Percentiles rank a stretch among this genome's conserved stretches.
Conservation (phyloP, 2,113 vertebrate genomes). For the Pseudorhombus dupliciocellatus region DNA sequence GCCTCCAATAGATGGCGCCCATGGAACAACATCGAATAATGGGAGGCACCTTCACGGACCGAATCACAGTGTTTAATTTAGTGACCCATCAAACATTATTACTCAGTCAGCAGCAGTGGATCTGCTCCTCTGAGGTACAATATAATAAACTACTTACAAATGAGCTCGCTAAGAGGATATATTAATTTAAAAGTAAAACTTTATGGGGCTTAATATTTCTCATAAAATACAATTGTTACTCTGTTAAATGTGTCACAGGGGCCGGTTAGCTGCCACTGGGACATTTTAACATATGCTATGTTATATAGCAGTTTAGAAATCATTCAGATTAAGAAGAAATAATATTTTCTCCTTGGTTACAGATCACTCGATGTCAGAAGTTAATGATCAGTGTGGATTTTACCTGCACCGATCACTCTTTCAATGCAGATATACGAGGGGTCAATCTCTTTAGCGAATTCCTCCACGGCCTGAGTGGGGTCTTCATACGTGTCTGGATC, state of each 20-base stretch:
- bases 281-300: constrained; percentile 2
- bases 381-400: not conserved
- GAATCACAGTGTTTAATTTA: constrained; percentile 44
- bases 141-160: constrained; percentile 53
- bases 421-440: constrained; percentile 97
- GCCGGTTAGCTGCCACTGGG: not conserved
- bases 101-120: constrained; percentile 31
- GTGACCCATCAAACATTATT: constrained; percentile 51
- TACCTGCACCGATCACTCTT: constrained; percentile 97
- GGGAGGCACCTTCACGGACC: not conserved
- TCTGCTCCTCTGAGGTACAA: constrained; percentile 36
- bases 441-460: constrained; percentile 98
- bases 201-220: constrained; percentile 43
- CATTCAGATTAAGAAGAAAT: not conserved
- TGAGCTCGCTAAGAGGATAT: constrained; percentile 31
- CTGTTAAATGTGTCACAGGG: constrained; percentile 15
- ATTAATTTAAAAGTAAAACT: constrained; percentile 27
- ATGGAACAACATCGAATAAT: not conserved
- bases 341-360: not conserved
- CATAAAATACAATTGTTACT: constrained; percentile 33
- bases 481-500: constrained; percentile 98
- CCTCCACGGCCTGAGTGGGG: constrained; percentile 94
- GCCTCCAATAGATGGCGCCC: constrained; percentile 65
- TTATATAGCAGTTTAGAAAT: constrained; percentile 1
- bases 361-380: not conserved